These are phyloP conservation scores for Melanargia galathea DNA, from an alignment of 2,888 invertebrate genomes.

Conservation along the genomic window DNA sequence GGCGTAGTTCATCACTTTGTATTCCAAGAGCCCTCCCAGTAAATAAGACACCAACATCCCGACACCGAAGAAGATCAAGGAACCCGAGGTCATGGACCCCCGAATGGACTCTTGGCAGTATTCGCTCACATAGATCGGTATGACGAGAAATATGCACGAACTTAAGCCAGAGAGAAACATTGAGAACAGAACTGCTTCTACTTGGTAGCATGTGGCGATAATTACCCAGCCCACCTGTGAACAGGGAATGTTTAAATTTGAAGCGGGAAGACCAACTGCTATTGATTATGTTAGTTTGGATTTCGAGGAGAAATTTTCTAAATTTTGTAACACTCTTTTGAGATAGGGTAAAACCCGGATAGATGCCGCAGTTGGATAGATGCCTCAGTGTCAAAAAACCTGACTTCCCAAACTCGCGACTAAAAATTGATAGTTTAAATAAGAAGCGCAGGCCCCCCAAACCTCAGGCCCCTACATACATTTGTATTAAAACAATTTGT, in stretches of 20 bases:
- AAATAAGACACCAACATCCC: conserved; percentile 64
- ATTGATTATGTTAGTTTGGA: neutral
- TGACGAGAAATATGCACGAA: conserved; percentile 51
- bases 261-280: neutral
- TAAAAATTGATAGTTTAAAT: too few species aligned
- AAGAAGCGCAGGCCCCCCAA: too few species aligned
- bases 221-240: conserved; percentile 60
- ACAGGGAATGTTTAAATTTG: neutral
- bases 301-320: conserved; percentile 16
- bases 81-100: conserved; percentile 59
- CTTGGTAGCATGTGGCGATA: conserved; percentile 48
- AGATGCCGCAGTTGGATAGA: too few species aligned
- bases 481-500: too few species aligned
- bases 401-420: too few species aligned
- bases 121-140: conserved; percentile 61
- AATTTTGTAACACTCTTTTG: too few species aligned
- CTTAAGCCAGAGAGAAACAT: conserved; percentile 61
- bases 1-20: conserved; percentile 55
- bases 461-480: too few species aligned
- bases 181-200: conserved; percentile 57
- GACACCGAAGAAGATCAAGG: conserved; percentile 56
- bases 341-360: too few species aligned
- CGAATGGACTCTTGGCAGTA: conserved; percentile 64
- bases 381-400: too few species aligned
- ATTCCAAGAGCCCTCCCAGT: conserved; percentile 58